Evolutionary conservation across 1,140 invertebrate species (phyloP), one percentile per base, ranked within the genome.

Genomic region (Zophobas morio): DNA sequence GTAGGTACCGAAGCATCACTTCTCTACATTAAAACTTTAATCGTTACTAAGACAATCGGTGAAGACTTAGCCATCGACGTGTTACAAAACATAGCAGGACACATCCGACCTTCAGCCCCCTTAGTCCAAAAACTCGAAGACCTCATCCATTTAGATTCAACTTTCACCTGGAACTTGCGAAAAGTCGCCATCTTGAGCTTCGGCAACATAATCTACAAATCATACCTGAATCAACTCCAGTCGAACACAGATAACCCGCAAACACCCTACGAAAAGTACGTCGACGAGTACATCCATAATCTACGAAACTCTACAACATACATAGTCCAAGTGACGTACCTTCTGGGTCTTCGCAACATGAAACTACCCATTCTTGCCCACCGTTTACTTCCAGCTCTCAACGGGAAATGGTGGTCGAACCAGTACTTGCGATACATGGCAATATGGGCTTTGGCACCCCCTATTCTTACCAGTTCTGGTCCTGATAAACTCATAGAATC

Each of bases 181-280:
- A 83, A 84, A 49, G 78, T 85, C n/a, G 83, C 84, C 33, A 82
- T 88, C 46, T 78, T 88, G 1, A 84, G 82, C 37, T 88, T 87
- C 56, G 82, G 86, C 2, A 84, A 81, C 1, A 77, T 89, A 40
- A 70, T 88, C 1, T 82, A 87, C 42, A 87, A 84, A 76, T n/a
- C 47, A 46, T 46, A 72, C 70, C 3, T 20, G 3, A 1, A 72
- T 33, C 46, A 36, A 4, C 4, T 8, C 36, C 1, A 3, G 42
- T 51, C 2, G 49, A 51, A 51, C 2, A n/a, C 49, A 54, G 8
- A n/a, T 8, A 33, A 39, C 6, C 32, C 32, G 6, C 6, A 66
- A 37, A 39, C 78, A 57, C 42, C 39, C 51, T 80, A 76, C 53
- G 66, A 78, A 8, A 77, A 77, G 49, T 81, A 81, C 51, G 70